Evolutionary conservation across 2,888 invertebrate species (phyloP), one percentile per base, ranked within the genome.

Genomic region (Marronus borbonicus): DNA sequence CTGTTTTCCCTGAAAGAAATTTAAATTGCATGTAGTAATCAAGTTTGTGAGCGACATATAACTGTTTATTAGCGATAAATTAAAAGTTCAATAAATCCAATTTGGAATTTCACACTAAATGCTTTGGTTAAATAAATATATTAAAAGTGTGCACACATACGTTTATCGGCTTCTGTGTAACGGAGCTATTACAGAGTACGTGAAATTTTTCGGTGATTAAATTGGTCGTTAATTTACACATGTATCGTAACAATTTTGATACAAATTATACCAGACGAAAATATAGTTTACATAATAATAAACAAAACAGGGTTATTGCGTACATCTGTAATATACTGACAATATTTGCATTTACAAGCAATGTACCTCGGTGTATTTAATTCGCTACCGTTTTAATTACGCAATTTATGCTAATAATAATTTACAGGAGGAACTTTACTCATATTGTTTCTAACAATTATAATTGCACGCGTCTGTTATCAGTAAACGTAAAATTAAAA

Each of bases 211-310:
- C 20, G 17, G n/a, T 20, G 20, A 58, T 20, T 58, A 58, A 52
- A 58, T 58, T 55, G 55, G 20, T 20, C 20, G 20, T 58, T 58
- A 58, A 58, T 58, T 20, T 58, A 58, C 8, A 5, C 17, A 2
- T 20, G 20, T 58, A 58, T 7, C 8, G 17, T 8, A 0, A n/a
- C 55, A 58, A 58, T 17, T 58, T 58, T 17, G 8, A 17, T 58
- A 58, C 17, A 58, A 58, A 58, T 58, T 58, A 58, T 17, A 20
- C 20, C 20, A 58, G 4, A 58, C 55, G 17, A 58, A 58, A 58
- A 58, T 58, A 7, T 8, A 44, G 55, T 58, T 20, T 58, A 58
- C n/a, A n/a, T 1, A 58, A 8, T 58, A 58, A 58, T 20, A 20
- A 58, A 20, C 10, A 20, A 58, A 58, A 58, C n/a, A 17, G 20